These are phyloP conservation scores for Drosophila longiperda DNA, from an alignment of 2,888 invertebrate genomes.

Conservation along the genomic window DNA sequence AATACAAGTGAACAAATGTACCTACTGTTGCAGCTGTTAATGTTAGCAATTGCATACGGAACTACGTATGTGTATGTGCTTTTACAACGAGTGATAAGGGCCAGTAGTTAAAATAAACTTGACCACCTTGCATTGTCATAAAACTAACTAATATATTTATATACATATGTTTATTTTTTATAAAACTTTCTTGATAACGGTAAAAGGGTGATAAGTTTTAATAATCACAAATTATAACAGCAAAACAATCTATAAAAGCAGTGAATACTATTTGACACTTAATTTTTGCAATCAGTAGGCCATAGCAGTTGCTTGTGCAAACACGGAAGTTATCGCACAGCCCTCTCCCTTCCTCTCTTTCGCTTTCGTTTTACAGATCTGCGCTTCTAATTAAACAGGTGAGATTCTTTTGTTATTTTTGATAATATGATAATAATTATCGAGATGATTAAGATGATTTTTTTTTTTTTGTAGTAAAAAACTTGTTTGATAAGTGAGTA, in stretches of 20 bases:
- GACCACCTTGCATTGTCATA: conserved; percentile 35
- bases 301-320: conserved; percentile 33
- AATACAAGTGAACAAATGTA: not conserved
- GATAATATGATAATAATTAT: conserved; percentile 5
- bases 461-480: not conserved
- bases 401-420: conserved; percentile 1
- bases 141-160: conserved; percentile 1
- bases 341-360: not conserved
- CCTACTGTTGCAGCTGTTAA: not conserved
- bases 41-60: not conserved
- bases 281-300: conserved; percentile 37
- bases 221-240: not conserved
- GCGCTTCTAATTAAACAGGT: conserved; percentile 10
- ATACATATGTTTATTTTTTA: not conserved
- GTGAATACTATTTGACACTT: conserved; percentile 8
- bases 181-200: conserved; percentile 31
- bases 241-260: conserved; percentile 20
- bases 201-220: conserved; percentile 42
- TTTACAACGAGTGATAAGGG: conserved; percentile 25
- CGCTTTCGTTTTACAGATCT: not conserved
- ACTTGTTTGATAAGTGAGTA: not conserved
- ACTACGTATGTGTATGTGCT: not conserved
- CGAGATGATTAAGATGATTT: not conserved
- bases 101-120: conserved; percentile 40
- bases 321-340: conserved; percentile 12